Evolutionary conservation across 2,113 vertebrate genomes (phyloP).

Genomic region (Pluvialis apricaria): DNA sequence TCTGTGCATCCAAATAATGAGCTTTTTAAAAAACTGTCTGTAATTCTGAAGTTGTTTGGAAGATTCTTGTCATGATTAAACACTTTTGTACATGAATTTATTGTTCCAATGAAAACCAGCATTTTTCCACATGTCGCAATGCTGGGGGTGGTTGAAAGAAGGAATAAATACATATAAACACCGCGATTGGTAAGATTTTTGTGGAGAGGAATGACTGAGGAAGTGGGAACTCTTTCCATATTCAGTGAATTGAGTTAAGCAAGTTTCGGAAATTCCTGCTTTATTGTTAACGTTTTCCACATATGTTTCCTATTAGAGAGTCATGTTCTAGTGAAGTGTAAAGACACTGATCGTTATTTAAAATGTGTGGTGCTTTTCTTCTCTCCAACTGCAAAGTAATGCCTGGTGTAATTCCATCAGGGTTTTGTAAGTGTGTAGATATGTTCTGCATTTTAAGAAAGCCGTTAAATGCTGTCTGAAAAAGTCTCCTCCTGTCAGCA

Average conservation of each 20-base stretch:
- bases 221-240: neutral
- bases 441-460: neutral
- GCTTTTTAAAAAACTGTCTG: neutral
- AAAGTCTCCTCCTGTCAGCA: neutral
- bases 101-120: constrained; percentile 6
- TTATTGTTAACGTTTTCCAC: constrained; percentile 45
- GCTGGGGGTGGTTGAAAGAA: neutral
- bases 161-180: neutral
- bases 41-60: neutral
- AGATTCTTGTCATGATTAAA: neutral
- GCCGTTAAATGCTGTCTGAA: neutral
- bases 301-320: constrained; percentile 46
- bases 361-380: constrained; percentile 20
- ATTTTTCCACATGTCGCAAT: neutral
- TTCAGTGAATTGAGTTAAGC: neutral
- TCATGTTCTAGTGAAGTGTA: constrained; percentile 49
- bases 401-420: neutral
- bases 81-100: neutral
- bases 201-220: neutral
- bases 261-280: neutral
- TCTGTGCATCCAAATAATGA: neutral
- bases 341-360: constrained; percentile 42
- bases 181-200: neutral
- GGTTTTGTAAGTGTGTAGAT: neutral
- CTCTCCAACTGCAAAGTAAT: neutral